Evolutionary conservation across 1,140 invertebrate genomes (phyloP), one percentile per base, ranked within the genome.

Genomic region (Camponotus floridanus): DNA sequence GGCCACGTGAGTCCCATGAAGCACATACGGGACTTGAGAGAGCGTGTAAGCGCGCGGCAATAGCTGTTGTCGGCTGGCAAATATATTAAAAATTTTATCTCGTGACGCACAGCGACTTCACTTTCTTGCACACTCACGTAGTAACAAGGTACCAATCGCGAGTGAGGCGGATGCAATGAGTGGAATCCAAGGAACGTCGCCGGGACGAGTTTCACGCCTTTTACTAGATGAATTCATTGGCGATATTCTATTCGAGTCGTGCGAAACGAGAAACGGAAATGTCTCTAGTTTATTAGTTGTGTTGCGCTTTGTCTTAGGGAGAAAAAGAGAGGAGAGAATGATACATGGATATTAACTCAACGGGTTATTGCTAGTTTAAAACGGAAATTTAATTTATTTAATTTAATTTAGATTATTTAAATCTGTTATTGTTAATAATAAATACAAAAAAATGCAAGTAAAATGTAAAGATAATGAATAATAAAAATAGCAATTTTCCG

Each of bases 181-280:
- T 87, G 86, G 86, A 90, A 90, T 90, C 88, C 86, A 81, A 76
- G 18, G 89, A 90, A 90, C 89, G 89, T 81, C 42, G 73, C 48
- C 81, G 71, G n/a, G 71, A 70, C 76, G 62, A 51, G 61, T 86
- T 89, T 51, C 79, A 61, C 79, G 85, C 73, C 68, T 87, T 74
- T 51, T 45, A n/a, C 45, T 76, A 76, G 88, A 90, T 78, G 76
- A 87, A 81, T 87, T 87, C 88, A 86, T 87, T 81, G 88, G 70
- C 71, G 86, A 90, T 81, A 78, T 80, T 90, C 86, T 62, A 81
- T 65, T 39, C 80, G 71, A 71, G 88, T 90, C 76, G 89, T 87
- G 88, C 83, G 89, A 90, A 90, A 90, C 89, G 86, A 86, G 86
- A 90, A 90, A 90, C 89, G 88, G 89, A 90, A 90, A 90, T 65